A percentile compares a stretch with the other conserved stretches of the same genome.
These are phyloP conservation scores for Colistium nudipinnis DNA, from an alignment of 2,113 vertebrate species.

Conservation along the genomic window DNA sequence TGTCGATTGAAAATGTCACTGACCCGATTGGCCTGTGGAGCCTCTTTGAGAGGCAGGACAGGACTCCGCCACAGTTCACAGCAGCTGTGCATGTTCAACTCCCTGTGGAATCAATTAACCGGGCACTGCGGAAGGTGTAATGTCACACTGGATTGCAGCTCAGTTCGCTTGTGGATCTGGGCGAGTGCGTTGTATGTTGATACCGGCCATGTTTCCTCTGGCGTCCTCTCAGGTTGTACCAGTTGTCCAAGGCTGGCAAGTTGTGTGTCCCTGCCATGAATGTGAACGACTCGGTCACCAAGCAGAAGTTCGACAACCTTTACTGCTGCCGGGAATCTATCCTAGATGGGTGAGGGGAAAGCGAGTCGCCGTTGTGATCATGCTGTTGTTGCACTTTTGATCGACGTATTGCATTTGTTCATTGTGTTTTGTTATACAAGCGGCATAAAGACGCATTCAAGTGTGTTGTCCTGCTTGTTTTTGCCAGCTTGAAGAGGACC, in stretches of 20 bases:
- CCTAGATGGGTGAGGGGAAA: slow-evolving; percentile 91
- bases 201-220: slow-evolving; percentile 22
- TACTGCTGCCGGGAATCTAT: slow-evolving; percentile 99
- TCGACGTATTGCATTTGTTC: neutral
- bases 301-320: slow-evolving; percentile 99
- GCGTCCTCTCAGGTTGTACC: slow-evolving; percentile 88
- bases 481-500: slow-evolving; percentile 93
- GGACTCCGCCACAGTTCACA: neutral
- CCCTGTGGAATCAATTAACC: slow-evolving; percentile 54
- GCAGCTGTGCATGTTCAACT: slow-evolving; percentile 12
- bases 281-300: slow-evolving; percentile 98
- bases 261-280: slow-evolving; percentile 99
- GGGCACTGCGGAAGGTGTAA: slow-evolving; percentile 19
- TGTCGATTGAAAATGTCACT: slow-evolving; percentile 26
- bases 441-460: slow-evolving; percentile 1
- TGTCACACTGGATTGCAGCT: slow-evolving; percentile 14
- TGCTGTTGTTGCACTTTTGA: neutral
- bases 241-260: slow-evolving; percentile 98
- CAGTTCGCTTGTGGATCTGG: slow-evolving; percentile 8
- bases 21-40: slow-evolving; percentile 18
- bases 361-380: neutral
- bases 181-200: neutral
- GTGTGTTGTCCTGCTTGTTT: slow-evolving; percentile 34
- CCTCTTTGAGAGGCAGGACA: slow-evolving; percentile 27
- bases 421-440: neutral